phyloP scores from a whole-genome alignment of 2,888 invertebrate genomes.

The Lottia gigantea region DNA sequence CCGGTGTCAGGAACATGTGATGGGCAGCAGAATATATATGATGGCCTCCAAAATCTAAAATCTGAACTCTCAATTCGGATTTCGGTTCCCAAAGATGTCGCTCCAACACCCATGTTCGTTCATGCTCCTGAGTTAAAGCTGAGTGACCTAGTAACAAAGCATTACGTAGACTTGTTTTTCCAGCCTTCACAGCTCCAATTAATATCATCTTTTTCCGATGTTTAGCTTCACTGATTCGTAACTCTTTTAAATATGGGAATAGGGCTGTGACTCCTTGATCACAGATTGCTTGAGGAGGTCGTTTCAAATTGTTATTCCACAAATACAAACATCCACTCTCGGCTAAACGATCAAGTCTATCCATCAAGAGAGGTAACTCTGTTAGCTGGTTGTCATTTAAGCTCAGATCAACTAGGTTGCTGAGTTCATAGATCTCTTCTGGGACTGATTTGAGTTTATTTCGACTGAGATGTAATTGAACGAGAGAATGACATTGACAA shows the following conservation, averaged over 20 bases:
- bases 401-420: conserved; percentile 46
- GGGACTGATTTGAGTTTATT: conserved; percentile 46
- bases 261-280: conserved; percentile 47
- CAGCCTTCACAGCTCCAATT: conserved; percentile 58
- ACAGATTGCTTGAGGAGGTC: conserved; percentile 55
- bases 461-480: conserved; percentile 36
- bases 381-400: conserved; percentile 48
- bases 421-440: conserved; percentile 45
- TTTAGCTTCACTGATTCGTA: conserved; percentile 53
- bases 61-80: conserved; percentile 51
- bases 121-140: conserved; percentile 52
- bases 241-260: conserved; percentile 50
- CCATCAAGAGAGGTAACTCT: conserved; percentile 50
- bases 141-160: conserved; percentile 53
- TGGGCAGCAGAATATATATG: conserved; percentile 64
- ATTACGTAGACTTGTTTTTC: conserved; percentile 58
- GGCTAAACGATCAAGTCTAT: conserved; percentile 45
- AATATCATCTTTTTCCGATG: conserved; percentile 59
- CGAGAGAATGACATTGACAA: conserved; percentile 40
- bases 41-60: conserved; percentile 61
- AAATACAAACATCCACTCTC: conserved; percentile 45
- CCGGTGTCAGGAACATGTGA: conserved; percentile 59
- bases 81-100: conserved; percentile 61
- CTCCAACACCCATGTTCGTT: conserved; percentile 62
- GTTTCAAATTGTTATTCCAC: conserved; percentile 44